Conservation (phyloP, 2,797 vertebrate genomes). For the Podarcis lilfordi region DNA sequence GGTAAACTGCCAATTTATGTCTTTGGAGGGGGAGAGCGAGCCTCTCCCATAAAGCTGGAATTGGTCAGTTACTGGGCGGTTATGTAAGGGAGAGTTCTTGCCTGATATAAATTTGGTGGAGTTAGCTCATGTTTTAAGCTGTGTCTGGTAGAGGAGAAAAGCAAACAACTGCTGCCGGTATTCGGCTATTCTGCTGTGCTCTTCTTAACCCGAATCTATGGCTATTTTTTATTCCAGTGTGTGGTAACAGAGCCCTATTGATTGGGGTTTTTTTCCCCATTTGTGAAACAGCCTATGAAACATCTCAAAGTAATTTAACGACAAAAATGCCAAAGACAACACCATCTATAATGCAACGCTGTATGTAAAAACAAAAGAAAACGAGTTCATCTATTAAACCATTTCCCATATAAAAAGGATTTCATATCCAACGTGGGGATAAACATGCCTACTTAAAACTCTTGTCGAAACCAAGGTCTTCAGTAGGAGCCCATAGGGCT, state of each 20-base stretch:
- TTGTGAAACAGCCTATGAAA: no score
- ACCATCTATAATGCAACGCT: no score
- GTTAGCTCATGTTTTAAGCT: background rate
- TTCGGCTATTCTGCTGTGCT: background rate
- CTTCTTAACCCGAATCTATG: background rate
- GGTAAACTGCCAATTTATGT: slow-evolving; percentile 11
- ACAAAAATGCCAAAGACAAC: no score
- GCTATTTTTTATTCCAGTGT: background rate
- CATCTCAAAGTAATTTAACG: no score
- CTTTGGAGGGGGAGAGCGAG: background rate
- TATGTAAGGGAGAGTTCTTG: background rate
- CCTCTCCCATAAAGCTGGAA: background rate
- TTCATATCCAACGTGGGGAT: no score
- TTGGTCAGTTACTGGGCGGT: background rate
- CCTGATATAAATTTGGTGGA: background rate
- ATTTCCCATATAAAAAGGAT: no score
- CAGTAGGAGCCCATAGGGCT: no score
- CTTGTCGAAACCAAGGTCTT: no score
- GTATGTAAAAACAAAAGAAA: no score
- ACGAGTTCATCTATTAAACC: no score
- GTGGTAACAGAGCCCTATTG: background rate
- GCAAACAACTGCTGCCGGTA: background rate
- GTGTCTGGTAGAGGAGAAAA: background rate
- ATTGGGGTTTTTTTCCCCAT: no score
- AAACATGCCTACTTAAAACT: no score